A percentile compares a stretch with the other conserved stretches of the same genome.
These are phyloP conservation scores for Forbesichthys papilliferus DNA, from an alignment of 2,113 vertebrate genomes.

Conservation along the genomic window DNA sequence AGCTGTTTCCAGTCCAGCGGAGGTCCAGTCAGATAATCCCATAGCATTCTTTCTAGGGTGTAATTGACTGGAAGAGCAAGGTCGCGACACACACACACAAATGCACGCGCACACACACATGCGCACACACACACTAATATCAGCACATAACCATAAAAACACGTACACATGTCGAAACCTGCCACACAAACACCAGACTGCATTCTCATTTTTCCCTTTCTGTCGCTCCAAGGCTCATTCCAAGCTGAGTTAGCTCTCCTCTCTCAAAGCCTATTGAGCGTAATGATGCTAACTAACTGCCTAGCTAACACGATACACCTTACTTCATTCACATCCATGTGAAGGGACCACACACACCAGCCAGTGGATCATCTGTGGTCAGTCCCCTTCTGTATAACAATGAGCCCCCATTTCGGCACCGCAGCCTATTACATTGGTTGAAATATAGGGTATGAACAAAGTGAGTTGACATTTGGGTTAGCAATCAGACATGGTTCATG, in stretches of 20 bases:
- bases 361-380: conserved; percentile 50
- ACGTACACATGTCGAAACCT: no score
- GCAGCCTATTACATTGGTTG: conserved; percentile 36
- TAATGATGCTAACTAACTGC: conserved; percentile 58
- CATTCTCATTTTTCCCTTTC: not conserved
- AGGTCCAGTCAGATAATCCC: conserved; percentile 57
- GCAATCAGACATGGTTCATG: conserved; percentile 45
- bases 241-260: conserved; percentile 29
- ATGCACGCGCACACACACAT: not conserved
- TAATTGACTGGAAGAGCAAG: conserved; percentile 65
- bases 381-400: conserved; percentile 57
- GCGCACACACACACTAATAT: conserved; percentile 18
- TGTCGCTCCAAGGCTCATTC: conserved; percentile 29
- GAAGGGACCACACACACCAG: conserved; percentile 12
- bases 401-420: conserved; percentile 54
- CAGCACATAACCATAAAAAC: not conserved
- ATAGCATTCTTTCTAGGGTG: conserved; percentile 43
- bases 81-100: conserved; percentile 48
- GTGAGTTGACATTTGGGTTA: conserved; percentile 38
- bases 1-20: conserved; percentile 55
- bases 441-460: conserved; percentile 55
- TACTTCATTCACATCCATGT: conserved; percentile 24
- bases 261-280: conserved; percentile 34
- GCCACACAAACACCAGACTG: no score
- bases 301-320: conserved; percentile 35